These are phyloP conservation scores for Balaenoptera acutorostrata DNA, from an alignment of 2,113 vertebrate genomes.

Conservation along the genomic window DNA sequence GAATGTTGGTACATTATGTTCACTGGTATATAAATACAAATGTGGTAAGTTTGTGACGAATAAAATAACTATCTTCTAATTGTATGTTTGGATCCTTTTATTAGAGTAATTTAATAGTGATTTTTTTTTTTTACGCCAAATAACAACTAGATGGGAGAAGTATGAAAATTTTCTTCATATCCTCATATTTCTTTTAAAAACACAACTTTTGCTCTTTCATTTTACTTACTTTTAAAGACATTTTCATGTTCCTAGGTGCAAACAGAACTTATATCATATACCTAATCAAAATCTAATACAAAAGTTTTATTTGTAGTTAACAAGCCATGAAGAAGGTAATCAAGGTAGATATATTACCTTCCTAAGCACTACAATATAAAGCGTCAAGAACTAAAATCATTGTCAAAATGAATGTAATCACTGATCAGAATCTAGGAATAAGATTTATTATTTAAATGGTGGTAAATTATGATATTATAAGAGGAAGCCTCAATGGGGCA, in stretches of 20 bases:
- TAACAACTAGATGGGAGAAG: not conserved
- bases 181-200: not conserved
- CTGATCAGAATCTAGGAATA: slow-evolving; percentile 65
- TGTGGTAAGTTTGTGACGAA: not conserved
- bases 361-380: not conserved
- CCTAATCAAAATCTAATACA: not conserved
- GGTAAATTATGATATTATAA: slow-evolving; percentile 54
- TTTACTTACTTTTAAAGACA: not conserved
- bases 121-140: not conserved
- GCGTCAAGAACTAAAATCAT: slow-evolving; percentile 43
- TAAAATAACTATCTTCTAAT: not conserved
- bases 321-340: not conserved
- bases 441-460: slow-evolving; percentile 56
- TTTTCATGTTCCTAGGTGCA: not conserved
- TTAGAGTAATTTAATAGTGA: slow-evolving; percentile 26
- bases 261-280: not conserved
- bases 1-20: not conserved
- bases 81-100: slow-evolving; percentile 22
- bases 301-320: not conserved
- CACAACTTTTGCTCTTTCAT: not conserved
- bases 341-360: not conserved
- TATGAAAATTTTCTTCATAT: not conserved
- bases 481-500: slow-evolving; percentile 11
- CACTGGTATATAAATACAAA: slow-evolving; percentile 18
- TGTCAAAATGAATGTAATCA: slow-evolving; percentile 56